Base-by-base conservation (phyloP, 2,797 vertebrate genomes). In the Semotilus atromaculatus region DNA sequence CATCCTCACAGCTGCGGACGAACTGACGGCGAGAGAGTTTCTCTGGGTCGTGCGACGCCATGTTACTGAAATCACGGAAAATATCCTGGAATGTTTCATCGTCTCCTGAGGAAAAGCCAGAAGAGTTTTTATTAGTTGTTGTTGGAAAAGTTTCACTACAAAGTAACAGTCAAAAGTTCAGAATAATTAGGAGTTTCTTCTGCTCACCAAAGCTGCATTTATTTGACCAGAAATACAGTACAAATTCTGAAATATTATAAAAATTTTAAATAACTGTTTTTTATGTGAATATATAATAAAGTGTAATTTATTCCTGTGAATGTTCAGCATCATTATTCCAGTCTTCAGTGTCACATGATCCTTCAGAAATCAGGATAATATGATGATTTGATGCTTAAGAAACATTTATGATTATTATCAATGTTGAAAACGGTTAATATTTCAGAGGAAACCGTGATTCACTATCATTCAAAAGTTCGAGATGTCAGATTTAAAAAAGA, bases 81-180 rank as follows among this genome's bases (percentile, higher is more conserved):
- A 96, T 95, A 88, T 95, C 95, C 92, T 94, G 95, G 74, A 96
- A 95, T 1, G 95, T 96, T 89, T 95, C 91, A 3, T 96, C 95
- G 10, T 96, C 95, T 75, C 94, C 95, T 96, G 89, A 51, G 51
- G 64, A 36, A 38, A 7, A 68, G 43, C 18, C 4, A 4, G 21
- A 21, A 19, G 4, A 36, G 36, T 16, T 0, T 60, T 53, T 38
- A 40, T 45, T 2, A 5, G 16, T 23, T 51, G 23, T 5, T 26
- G 1, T 21, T 29, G 40, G 51, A 3, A 66, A 10, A 23, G 34
- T 14, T 40, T 36, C 19, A 60, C 26, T 43, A 1, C 19, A 26
- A 23, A 58, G 53, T 4, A n/a, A 23, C 21, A n/a, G 23, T 10
- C 9, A 60, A 60, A 60, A 26, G 4, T 1, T n/a, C 0, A 0